Conservation (phyloP, 1,140 invertebrate species). For the Gryon sp. region DNA sequence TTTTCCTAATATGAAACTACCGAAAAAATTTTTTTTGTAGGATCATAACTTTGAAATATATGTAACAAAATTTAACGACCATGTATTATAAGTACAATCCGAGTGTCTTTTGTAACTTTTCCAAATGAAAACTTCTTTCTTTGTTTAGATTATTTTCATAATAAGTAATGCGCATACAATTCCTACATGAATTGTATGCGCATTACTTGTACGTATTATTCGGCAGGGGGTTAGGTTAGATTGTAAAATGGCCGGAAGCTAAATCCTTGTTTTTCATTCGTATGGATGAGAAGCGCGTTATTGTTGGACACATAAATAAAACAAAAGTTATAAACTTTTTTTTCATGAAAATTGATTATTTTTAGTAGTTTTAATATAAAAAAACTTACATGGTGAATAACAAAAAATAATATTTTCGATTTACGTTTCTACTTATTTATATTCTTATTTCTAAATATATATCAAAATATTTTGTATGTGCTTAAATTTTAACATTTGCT, state of each 20-base stretch:
- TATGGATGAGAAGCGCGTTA: conserved; percentile 31
- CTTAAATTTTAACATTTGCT: too few species aligned
- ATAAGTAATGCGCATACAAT: too few species aligned
- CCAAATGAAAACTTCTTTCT: conserved; percentile 29
- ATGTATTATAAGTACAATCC: conserved; percentile 4
- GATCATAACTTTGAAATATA: background rate
- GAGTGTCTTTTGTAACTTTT: conserved; percentile 11
- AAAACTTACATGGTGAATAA: too few species aligned
- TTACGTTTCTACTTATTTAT: too few species aligned
- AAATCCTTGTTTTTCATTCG: conserved; percentile 47
- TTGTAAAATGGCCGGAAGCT: conserved; percentile 36
- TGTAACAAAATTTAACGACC: conserved; percentile 10
- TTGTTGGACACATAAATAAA: conserved; percentile 32
- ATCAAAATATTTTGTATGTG: too few species aligned
- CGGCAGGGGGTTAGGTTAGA: conserved; percentile 29
- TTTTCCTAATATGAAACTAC: background rate
- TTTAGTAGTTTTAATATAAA: too few species aligned
- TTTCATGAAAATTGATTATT: conserved; percentile 22
- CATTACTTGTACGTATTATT: conserved; percentile 35
- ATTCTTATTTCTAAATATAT: too few species aligned
- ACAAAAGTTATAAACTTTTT: conserved; percentile 26
- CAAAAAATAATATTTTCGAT: too few species aligned
- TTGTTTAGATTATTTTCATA: conserved; percentile 52
- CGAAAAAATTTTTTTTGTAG: background rate
- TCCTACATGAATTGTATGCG: conserved; percentile 41